phyloP scores from a whole-genome alignment of 2,888 invertebrate species.

The Diadegma fenestrale region DNA sequence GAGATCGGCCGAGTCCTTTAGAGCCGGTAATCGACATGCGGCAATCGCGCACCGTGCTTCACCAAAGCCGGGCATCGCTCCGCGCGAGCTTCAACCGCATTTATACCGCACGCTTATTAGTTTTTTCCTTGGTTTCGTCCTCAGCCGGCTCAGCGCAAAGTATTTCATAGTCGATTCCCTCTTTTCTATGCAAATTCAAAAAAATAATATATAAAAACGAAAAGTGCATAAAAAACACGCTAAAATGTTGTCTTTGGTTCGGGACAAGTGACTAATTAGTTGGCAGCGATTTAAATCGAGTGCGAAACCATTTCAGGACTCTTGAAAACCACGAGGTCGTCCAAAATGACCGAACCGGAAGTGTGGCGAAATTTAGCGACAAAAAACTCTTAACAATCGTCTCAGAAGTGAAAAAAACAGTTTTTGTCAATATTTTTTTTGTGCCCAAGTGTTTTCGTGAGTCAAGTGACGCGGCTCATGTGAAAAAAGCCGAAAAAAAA shows the following conservation, averaged over 20 bases:
- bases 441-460: constrained; percentile 10
- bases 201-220: neutral
- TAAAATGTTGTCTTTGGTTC: constrained; percentile 7
- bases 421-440: neutral
- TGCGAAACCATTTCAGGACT: neutral
- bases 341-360: neutral
- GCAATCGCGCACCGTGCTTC: constrained; percentile 61
- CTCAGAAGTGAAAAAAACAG: neutral
- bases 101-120: constrained; percentile 6
- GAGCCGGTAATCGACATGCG: constrained; percentile 71
- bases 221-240: neutral
- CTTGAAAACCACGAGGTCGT: neutral
- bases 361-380: constrained; percentile 19
- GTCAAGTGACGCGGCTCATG: neutral
- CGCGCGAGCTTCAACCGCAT: constrained; percentile 50
- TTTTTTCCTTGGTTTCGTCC: neutral
- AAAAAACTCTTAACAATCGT: constrained; percentile 5
- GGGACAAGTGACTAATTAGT: neutral
- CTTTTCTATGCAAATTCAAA: neutral
- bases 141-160: neutral
- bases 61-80: constrained; percentile 64
- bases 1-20: constrained; percentile 73
- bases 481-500: constrained; percentile 49
- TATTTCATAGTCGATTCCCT: neutral
- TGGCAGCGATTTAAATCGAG: neutral